Conservation (phyloP, 2,888 invertebrate genomes). For the Altica lythri region DNA sequence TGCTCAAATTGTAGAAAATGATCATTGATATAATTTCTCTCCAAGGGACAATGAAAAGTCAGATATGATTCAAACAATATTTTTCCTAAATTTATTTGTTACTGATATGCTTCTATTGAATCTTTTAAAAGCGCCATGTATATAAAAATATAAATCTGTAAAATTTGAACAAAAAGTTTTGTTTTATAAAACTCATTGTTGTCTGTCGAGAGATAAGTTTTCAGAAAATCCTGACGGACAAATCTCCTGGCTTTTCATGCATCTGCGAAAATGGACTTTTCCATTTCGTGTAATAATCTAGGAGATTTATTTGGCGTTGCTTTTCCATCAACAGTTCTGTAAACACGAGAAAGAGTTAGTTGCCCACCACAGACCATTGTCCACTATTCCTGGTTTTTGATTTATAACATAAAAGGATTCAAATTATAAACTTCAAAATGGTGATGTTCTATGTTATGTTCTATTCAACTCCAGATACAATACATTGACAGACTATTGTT, state of each 20-base stretch:
- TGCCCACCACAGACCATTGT: constrained; percentile 2
- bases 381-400: neutral
- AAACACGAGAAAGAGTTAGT: constrained; percentile 8
- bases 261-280: neutral
- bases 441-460: neutral
- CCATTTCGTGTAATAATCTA: neutral
- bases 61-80: too few species aligned
- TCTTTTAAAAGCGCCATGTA: too few species aligned
- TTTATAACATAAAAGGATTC: constrained; percentile 5
- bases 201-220: neutral
- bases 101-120: too few species aligned
- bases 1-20: too few species aligned
- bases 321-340: constrained; percentile 7
- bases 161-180: too few species aligned
- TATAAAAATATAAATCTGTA: too few species aligned
- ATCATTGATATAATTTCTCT: too few species aligned
- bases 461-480: neutral
- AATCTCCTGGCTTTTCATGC: constrained; percentile 1
- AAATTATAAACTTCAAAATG: constrained; percentile 6
- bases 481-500: neutral
- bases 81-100: too few species aligned
- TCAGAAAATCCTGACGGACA: constrained; percentile 1
- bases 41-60: too few species aligned
- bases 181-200: neutral
- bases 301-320: constrained; percentile 3